phyloP scores from a whole-genome alignment of 1,140 invertebrate genomes.

The Zaprionus inermis region DNA sequence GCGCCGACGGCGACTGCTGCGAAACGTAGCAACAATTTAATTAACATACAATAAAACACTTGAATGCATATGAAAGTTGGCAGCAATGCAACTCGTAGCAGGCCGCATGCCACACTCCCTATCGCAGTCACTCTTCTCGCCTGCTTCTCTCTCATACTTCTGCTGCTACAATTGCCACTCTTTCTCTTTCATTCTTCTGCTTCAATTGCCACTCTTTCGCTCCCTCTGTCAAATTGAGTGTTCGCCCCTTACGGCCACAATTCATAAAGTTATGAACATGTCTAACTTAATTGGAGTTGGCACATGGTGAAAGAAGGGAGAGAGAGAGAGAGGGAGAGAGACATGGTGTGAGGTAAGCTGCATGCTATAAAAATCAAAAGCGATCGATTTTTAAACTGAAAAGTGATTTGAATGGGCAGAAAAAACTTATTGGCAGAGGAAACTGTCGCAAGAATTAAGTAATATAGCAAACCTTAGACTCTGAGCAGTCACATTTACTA shows the following conservation, averaged over 20 bases:
- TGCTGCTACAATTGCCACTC: slow-evolving; percentile 8
- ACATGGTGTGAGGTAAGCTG: neutral
- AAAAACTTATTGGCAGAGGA: neutral
- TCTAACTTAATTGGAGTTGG: slow-evolving; percentile 40
- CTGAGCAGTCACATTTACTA: neutral
- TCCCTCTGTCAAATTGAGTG: slow-evolving; percentile 28
- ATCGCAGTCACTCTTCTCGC: neutral
- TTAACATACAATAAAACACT: slow-evolving; percentile 77
- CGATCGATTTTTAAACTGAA: neutral
- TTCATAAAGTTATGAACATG: slow-evolving; percentile 37
- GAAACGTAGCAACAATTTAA: slow-evolving; percentile 58
- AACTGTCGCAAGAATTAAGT: neutral
- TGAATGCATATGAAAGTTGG: slow-evolving; percentile 67
- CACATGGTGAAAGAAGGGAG: neutral
- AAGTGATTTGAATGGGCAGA: neutral
- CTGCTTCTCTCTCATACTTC: neutral
- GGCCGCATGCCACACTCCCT: slow-evolving; percentile 27
- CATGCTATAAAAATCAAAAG: neutral
- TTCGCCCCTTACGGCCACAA: slow-evolving; percentile 18
- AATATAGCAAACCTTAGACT: neutral
- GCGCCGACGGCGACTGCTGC: slow-evolving; percentile 42
- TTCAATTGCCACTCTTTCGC: slow-evolving; percentile 9
- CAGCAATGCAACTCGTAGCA: slow-evolving; percentile 44
- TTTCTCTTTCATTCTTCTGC: neutral
- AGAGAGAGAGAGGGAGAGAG: neutral